Conservation (phyloP, 2,888 invertebrate genomes). For the Cheilosia grossa region DNA sequence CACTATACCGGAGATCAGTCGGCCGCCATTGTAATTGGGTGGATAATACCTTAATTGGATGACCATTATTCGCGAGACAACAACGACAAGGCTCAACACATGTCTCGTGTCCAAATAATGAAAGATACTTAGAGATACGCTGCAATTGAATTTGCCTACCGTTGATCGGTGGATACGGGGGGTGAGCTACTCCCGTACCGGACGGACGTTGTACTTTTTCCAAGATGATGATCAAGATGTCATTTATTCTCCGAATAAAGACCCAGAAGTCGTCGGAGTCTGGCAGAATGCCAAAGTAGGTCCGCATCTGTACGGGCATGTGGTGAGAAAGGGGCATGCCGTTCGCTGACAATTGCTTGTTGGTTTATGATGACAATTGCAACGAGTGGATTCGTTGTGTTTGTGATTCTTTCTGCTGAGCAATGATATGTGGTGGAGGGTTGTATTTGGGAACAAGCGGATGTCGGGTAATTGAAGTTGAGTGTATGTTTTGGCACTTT, state of each 20-base stretch:
- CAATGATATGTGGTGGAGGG: slow-evolving; percentile 33
- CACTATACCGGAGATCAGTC: slow-evolving; percentile 42
- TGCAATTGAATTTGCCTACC: slow-evolving; percentile 58
- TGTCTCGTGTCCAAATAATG: slow-evolving; percentile 74
- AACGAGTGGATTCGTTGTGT: slow-evolving; percentile 40
- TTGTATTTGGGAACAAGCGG: slow-evolving; percentile 34
- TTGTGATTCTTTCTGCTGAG: slow-evolving; percentile 17
- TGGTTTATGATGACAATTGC: slow-evolving; percentile 56
- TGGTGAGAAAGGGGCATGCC: slow-evolving; percentile 48
- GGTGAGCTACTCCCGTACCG: background rate
- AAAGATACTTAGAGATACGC: slow-evolving; percentile 63
- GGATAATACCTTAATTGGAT: slow-evolving; percentile 74
- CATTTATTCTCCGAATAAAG: slow-evolving; percentile 48
- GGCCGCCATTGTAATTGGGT: slow-evolving; percentile 58
- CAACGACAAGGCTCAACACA: slow-evolving; percentile 45
- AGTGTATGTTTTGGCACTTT: slow-evolving; percentile 74
- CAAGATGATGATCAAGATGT: slow-evolving; percentile 64
- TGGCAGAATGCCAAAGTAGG: background rate
- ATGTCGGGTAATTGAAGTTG: slow-evolving; percentile 66
- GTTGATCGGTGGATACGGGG: background rate
- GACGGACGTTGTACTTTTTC: slow-evolving; percentile 22
- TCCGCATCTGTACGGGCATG: background rate
- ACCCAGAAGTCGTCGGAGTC: slow-evolving; percentile 15
- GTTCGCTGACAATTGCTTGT: slow-evolving; percentile 38
- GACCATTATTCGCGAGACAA: slow-evolving; percentile 53